phyloP scores from a whole-genome alignment of 2,888 invertebrate species.

The Acanthosepion esculentum region DNA sequence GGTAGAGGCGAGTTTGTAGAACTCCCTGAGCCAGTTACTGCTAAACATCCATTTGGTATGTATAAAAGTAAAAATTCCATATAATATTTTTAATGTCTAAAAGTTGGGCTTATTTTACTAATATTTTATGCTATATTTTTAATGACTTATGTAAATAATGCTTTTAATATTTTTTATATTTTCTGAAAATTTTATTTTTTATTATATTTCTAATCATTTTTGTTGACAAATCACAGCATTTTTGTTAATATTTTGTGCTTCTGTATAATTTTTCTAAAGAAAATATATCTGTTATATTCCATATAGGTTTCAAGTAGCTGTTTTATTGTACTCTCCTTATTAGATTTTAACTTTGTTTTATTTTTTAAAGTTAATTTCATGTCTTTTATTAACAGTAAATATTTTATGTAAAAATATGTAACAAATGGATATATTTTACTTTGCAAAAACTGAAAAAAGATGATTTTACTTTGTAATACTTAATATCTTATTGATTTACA shows the following conservation, averaged over 20 bases:
- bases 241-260: background rate
- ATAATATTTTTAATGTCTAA: background rate
- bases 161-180: background rate
- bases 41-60: slow-evolving; percentile 70
- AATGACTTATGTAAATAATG: no score
- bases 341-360: no score
- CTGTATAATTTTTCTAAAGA: background rate
- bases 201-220: background rate
- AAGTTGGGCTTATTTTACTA: background rate
- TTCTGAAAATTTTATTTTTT: background rate
- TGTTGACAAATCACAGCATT: background rate
- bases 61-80: slow-evolving; percentile 43
- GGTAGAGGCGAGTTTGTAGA: slow-evolving; percentile 88
- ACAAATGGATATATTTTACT: no score
- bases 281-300: no score
- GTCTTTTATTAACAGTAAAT: no score
- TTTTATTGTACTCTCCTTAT: no score
- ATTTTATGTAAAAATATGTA: no score
- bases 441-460: no score
- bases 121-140: background rate
- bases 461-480: no score
- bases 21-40: slow-evolving; percentile 81
- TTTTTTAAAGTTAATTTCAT: no score
- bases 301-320: no score
- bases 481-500: no score